phyloP scores from a whole-genome alignment of 53 echinoderm and acorn worm species.

The Zoroaster sp. region DNA sequence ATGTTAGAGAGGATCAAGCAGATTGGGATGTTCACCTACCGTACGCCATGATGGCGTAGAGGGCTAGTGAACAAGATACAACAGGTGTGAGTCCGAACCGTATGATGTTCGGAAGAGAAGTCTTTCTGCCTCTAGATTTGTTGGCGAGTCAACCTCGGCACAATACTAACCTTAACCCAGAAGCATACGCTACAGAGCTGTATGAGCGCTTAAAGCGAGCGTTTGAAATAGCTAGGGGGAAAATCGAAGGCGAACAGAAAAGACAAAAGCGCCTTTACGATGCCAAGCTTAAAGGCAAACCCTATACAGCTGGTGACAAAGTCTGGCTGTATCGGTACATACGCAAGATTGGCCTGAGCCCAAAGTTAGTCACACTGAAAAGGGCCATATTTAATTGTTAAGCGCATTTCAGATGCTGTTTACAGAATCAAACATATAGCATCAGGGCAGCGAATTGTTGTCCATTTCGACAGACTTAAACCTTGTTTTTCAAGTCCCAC shows the following conservation, averaged over 20 bases:
- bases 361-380: slow-evolving; percentile 17
- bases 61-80: slow-evolving; percentile 45
- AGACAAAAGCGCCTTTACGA: no score
- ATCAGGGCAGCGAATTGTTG: not conserved
- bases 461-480: slow-evolving; percentile 37
- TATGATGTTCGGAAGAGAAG: slow-evolving; percentile 60
- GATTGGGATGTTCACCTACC: slow-evolving; percentile 52
- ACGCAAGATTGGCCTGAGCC: not conserved
- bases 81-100: slow-evolving; percentile 38
- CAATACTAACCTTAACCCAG: not conserved
- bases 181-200: not conserved
- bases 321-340: slow-evolving; percentile 26
- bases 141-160: not conserved
- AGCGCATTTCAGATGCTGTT: slow-evolving; percentile 5
- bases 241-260: not conserved
- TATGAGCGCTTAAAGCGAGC: not conserved
- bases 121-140: slow-evolving; percentile 42
- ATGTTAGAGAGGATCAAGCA: slow-evolving; percentile 26
- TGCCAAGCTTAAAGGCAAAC: slow-evolving; percentile 18
- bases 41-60: slow-evolving; percentile 39
- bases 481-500: no score
- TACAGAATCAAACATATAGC: not conserved
- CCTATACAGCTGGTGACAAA: slow-evolving; percentile 5
- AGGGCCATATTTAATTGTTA: not conserved
- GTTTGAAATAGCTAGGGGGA: not conserved